A percentile compares a stretch with the other conserved stretches of the same genome.
These are phyloP conservation scores for Drosophila sturtevanti DNA, from an alignment of 1,140 invertebrate genomes.

Conservation along the genomic window DNA sequence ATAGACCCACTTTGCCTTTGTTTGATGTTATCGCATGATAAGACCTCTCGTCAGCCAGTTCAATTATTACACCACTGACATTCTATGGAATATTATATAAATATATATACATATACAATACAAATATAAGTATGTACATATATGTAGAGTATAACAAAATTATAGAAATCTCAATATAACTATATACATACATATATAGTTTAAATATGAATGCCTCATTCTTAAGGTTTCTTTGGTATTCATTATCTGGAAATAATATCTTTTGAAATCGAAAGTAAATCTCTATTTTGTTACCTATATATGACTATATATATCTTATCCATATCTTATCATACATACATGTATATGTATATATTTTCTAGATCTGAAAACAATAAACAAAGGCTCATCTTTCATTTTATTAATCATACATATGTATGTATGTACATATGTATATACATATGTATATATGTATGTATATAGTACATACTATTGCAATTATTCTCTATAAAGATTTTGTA, in stretches of 20 bases:
- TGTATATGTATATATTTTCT: not conserved
- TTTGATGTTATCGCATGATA: slow-evolving; percentile 61
- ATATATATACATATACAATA: not conserved
- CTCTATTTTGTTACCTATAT: too few species aligned
- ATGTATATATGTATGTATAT: not conserved
- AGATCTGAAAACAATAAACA: not conserved
- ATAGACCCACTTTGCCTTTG: slow-evolving; percentile 49
- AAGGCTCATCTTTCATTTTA: not conserved
- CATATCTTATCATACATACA: not conserved
- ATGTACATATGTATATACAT: too few species aligned
- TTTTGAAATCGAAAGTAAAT: not conserved
- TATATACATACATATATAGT: not conserved
- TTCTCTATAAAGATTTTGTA: not conserved
- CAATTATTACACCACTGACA: slow-evolving; percentile 5
- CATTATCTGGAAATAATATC: not conserved
- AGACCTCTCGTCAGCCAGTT: not conserved
- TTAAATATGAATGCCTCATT: not conserved
- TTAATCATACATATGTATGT: not conserved
- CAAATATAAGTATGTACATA: not conserved
- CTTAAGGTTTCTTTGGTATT: too few species aligned
- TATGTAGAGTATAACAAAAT: not conserved
- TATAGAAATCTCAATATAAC: not conserved
- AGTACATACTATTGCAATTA: too few species aligned
- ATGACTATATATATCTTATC: not conserved
- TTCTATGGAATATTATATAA: not conserved